Evolutionary conservation across 2,113 vertebrate species (phyloP).

Genomic region (Strigops habroptila): DNA sequence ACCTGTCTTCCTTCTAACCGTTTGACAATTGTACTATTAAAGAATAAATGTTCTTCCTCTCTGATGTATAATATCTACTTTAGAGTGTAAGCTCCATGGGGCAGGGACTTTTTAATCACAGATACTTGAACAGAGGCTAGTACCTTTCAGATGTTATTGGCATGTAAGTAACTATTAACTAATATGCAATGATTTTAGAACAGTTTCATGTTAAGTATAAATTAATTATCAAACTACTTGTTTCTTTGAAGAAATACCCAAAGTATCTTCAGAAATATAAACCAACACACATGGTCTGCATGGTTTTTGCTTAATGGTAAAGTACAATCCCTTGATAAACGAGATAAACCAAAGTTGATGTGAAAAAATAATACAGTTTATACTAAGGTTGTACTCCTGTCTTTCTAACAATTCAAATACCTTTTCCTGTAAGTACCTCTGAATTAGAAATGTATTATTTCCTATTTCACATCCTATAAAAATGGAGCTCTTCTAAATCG

Average conservation of each 20-base stretch:
- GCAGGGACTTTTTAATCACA: not conserved
- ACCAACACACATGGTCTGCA: not conserved
- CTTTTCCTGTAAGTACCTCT: not conserved
- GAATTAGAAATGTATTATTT: not conserved
- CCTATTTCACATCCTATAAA: not conserved
- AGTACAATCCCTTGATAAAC: not conserved
- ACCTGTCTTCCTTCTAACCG: not conserved
- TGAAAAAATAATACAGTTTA: not conserved
- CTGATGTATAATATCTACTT: not conserved
- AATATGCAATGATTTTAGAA: not conserved
- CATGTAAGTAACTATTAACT: not conserved
- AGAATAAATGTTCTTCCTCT: not conserved
- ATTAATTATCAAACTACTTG: not conserved
- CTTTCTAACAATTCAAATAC: not conserved
- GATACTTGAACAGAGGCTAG: not conserved
- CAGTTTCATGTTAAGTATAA: not conserved
- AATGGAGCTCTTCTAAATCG: not conserved
- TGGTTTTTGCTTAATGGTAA: conserved; percentile 62
- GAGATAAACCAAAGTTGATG: not conserved
- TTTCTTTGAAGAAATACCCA: not conserved
- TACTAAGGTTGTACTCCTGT: not conserved
- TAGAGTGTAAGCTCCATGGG: conserved; percentile 55
- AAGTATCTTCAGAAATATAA: conserved; percentile 65
- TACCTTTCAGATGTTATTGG: not conserved
- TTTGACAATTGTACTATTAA: not conserved